Evolutionary conservation across 2,888 invertebrate species (phyloP).

Genomic region (Hydriomena furcata): DNA sequence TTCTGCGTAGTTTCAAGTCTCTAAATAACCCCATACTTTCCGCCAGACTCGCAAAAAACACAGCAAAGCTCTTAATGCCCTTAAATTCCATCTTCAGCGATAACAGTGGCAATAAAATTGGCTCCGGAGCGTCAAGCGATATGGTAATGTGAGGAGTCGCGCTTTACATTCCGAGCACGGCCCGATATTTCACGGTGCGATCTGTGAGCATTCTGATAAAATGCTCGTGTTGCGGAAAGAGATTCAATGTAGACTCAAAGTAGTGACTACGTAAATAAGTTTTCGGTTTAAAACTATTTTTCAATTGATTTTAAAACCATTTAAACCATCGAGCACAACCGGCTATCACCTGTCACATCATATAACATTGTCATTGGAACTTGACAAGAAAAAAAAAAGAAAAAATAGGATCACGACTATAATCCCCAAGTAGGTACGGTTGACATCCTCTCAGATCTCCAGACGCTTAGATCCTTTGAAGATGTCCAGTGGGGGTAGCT

Average conservation of each 20-base stretch:
- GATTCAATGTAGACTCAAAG: conserved; percentile 28
- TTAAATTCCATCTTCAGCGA: conserved; percentile 70
- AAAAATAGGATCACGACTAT: no score
- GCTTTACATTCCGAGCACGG: conserved; percentile 70
- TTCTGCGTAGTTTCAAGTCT: conserved; percentile 12
- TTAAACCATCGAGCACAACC: no score
- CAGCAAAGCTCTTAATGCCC: conserved; percentile 58
- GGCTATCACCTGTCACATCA: no score
- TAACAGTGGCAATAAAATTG: conserved; percentile 77
- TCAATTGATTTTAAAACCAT: no score
- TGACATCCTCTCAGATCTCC: no score
- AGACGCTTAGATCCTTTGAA: no score
- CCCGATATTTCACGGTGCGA: conserved; percentile 74
- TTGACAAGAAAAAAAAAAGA: no score
- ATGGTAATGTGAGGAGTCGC: conserved; percentile 72
- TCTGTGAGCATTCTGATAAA: conserved; percentile 75
- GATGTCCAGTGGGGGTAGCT: no score
- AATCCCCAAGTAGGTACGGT: no score
- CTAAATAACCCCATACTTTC: conserved; percentile 4
- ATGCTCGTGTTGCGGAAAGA: conserved; percentile 44
- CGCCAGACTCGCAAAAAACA: conserved; percentile 26
- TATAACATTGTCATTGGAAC: no score
- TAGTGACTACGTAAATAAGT: no score
- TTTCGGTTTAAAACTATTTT: no score
- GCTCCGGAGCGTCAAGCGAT: conserved; percentile 75